Base-by-base conservation (phyloP, 1,140 invertebrate species). In the Drosophila murphyi region DNA sequence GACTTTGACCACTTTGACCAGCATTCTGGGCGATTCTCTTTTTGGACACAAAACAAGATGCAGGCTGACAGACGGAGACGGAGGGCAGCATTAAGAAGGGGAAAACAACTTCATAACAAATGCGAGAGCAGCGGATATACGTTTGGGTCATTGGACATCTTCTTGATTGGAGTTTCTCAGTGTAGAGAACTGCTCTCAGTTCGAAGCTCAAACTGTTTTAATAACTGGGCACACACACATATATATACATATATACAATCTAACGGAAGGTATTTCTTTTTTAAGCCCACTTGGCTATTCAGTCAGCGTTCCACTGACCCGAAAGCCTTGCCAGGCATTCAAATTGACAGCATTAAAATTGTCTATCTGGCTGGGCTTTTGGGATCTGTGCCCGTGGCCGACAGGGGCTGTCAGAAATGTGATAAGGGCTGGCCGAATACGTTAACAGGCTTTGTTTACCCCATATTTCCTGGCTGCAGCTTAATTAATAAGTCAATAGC, bases 401-500 rank as follows among this genome's bases (percentile, higher is more conserved):
- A n/a, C 54, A 35, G 8, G 52, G 76, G 52, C 80, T 83, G 85
- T 87, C 83, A 87, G 88, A 83, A 83, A 88, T 87, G 71, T 87
- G 83, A 87, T 83, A 87, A 87, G 82, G 83, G 82, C 83, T 77
- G 64, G 20, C 72, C 20, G 41, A 29, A 56, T 39, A 56, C 20
- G 37, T 43, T 43, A 48, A 47, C 43, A 57, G 52, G 56, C 60
- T 52, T 61, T 37, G 28, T 32, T 35, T 20, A 5, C 5, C 54
- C 12, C 28, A 20, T 41, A 56, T 37, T 64, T 72, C 51, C 54
- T 45, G 50, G 76, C 54, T 80, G 62, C 72, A 62, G 79, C 83
- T 83, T 87, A 87, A 87, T 87, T 87, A 87, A 87, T 88, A 87
- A 87, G 80, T 79, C 83, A 88, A 87, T 87, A 77, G 80, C 69